Conservation (phyloP, 2,888 invertebrate species). For the Ophion ventricosus region DNA sequence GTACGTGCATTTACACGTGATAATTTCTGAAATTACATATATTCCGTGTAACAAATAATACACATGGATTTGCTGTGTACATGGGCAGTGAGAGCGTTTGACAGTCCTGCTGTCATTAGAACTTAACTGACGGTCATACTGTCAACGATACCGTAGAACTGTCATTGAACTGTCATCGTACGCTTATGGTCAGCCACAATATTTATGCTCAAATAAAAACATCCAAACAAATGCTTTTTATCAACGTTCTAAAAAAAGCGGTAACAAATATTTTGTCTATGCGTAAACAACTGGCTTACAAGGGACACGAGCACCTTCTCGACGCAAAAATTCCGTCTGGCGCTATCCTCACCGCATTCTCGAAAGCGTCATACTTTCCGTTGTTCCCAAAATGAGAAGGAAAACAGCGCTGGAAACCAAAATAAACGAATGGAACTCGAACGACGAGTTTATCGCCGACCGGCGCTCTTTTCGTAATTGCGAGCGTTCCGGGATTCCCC, state of each 20-base stretch:
- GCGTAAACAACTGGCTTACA: neutral
- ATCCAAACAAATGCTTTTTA: neutral
- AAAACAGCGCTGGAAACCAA: conserved; percentile 6
- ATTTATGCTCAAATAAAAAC: no score
- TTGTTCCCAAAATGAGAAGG: conserved; percentile 8
- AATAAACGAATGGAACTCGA: conserved; percentile 35
- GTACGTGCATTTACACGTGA: no score
- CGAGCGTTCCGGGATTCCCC: conserved; percentile 53
- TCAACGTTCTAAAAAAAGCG: neutral
- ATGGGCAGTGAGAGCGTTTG: no score
- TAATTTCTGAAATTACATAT: no score
- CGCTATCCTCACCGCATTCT: neutral
- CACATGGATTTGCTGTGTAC: no score
- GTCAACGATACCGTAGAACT: no score
- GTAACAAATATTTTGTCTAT: neutral
- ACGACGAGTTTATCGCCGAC: conserved; percentile 19
- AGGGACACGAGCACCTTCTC: neutral
- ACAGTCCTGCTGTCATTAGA: no score
- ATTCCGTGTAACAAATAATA: no score
- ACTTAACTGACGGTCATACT: no score
- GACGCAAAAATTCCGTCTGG: conserved; percentile 11
- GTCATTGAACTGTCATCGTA: no score
- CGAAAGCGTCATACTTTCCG: neutral
- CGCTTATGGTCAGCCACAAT: no score
- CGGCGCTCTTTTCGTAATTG: conserved; percentile 45